Base-by-base conservation (phyloP, 2,113 vertebrate species). In the Ciconia boyciana region DNA sequence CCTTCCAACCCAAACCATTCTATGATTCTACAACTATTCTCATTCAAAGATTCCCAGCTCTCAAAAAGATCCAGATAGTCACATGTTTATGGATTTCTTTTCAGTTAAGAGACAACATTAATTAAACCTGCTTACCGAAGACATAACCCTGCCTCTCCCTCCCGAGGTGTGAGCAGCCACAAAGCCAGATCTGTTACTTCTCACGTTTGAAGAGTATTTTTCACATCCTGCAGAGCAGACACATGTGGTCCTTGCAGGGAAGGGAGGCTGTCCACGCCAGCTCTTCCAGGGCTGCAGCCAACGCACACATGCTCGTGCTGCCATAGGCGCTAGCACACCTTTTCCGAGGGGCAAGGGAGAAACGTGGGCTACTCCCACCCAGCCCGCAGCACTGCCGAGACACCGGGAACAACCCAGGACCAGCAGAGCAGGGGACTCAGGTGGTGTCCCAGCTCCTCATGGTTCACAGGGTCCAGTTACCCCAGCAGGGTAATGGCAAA, bases 341-440 rank as follows among this genome's bases (percentile, higher is more conserved):
- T 62, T 64, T 20, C 51, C 2, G 1, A 60, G 60, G 36, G 36
- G 20, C 55, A 19, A 32, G 39, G 39, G 64, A 49, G 31, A 44
- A 31, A 43, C 2, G 10, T 19, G 2, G 9, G 57, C 31, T 10
- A 13, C 39, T 92, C 31, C 52, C n/a, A 41, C 4, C 2, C 62
- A 70, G 11, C 11, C 3, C 4, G 1, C 21, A 46, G 36, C 0
- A 0, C 19, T 51, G 83, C 41, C 1, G 0, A 75, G 49, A 26
- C 22, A 31, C 32, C 4, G 3, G 39, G 32, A 79, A 62, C 34
- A 57, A n/a, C 10, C 4, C 1, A 2, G 29, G 28, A 16, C 10
- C 48, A 82, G 74, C 2, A 7, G 26, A 79, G 2, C 6, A 13
- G 14, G 21, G 10, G 11, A 49, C 13, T 16, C 7, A 0, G 5